Evolutionary conservation across 1,140 invertebrate genomes (phyloP).

Genomic region (Anastatus disparis): DNA sequence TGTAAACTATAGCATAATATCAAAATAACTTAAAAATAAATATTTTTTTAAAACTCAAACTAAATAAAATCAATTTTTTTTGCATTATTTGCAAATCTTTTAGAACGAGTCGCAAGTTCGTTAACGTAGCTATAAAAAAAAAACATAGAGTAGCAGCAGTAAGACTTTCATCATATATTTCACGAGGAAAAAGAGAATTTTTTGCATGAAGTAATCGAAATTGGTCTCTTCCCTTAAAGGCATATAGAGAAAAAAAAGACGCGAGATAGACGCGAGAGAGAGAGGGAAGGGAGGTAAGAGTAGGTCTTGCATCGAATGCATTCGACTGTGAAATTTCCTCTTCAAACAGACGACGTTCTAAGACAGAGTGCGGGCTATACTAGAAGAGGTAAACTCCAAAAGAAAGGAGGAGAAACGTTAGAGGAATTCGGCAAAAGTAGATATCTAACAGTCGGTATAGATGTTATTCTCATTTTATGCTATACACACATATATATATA

Average conservation of each 20-base stretch:
- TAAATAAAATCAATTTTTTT: too few relatives aligned
- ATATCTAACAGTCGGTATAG: conserved; percentile 53
- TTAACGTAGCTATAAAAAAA: conserved; percentile 20
- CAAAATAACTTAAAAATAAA: too few relatives aligned
- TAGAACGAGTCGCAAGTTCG: background rate
- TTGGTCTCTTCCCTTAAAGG: conserved; percentile 27
- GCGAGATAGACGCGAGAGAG: conserved; percentile 19
- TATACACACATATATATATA: too few relatives aligned
- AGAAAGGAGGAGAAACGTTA: background rate
- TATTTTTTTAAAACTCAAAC: too few relatives aligned
- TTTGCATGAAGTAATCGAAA: conserved; percentile 40
- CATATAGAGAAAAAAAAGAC: conserved; percentile 31
- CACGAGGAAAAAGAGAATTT: conserved; percentile 19
- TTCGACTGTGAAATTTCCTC: conserved; percentile 67
- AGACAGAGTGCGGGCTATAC: conserved; percentile 46
- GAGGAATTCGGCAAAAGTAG: conserved; percentile 43
- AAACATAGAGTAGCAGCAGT: conserved; percentile 10
- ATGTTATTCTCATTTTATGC: too few relatives aligned
- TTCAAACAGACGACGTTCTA: conserved; percentile 62
- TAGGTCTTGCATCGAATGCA: conserved; percentile 60
- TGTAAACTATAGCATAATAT: too few relatives aligned
- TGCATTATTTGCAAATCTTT: too few relatives aligned
- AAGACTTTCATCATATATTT: conserved; percentile 20
- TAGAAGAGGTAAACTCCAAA: conserved; percentile 18
- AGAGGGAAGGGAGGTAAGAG: background rate